phyloP scores from a whole-genome alignment of 2,797 vertebrate species.

The Rhinogobio ventralis region DNA sequence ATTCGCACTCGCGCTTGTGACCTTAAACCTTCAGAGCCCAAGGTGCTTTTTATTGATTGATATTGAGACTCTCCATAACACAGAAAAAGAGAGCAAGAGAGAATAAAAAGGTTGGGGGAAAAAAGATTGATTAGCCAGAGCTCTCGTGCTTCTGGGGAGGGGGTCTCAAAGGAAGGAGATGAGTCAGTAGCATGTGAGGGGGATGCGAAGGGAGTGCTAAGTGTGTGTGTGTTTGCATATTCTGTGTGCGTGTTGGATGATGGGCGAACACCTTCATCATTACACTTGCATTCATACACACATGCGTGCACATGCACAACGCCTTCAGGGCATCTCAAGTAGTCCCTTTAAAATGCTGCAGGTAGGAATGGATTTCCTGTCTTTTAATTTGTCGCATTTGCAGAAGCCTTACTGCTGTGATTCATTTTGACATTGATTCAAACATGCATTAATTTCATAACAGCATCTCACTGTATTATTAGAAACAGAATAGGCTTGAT shows the following conservation, averaged over 20 bases:
- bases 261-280: constrained; percentile 47
- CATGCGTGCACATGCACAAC: constrained; percentile 1
- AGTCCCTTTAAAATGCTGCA: constrained; percentile 15
- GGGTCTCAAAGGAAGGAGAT: constrained; percentile 50
- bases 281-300: not conserved
- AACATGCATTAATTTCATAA: not conserved
- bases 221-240: constrained; percentile 36
- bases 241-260: constrained; percentile 34
- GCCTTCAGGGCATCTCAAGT: constrained; percentile 15
- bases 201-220: constrained; percentile 73
- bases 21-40: constrained; percentile 68
- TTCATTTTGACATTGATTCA: constrained; percentile 10
- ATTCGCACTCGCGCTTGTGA: constrained; percentile 40
- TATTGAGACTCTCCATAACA: constrained; percentile 59
- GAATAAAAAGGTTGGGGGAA: constrained; percentile 52
- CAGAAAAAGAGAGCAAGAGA: constrained; percentile 49
- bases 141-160: constrained; percentile 48
- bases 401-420: not conserved
- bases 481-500: not conserved
- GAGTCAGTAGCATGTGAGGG: constrained; percentile 71
- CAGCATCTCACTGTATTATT: not conserved
- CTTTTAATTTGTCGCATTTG: constrained; percentile 22
- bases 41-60: constrained; percentile 78
- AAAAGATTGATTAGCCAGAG: constrained; percentile 64
- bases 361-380: constrained; percentile 7